A percentile compares a stretch with the other conserved stretches of the same genome.
Conservation (phyloP, 1,140 invertebrate species). For the Apis mellifera region Amel_HAv3.1 CM009941.2:5022501-5023000, state of each 20-base stretch:
- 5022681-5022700: constrained; percentile 46
- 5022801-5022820: constrained; percentile 74
- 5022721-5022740: constrained; percentile 66
- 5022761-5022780: constrained; percentile 74
- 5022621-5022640: constrained; percentile 31
- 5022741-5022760: constrained; percentile 71
- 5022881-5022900: constrained; percentile 49
- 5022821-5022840: constrained; percentile 49
- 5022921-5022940: constrained; percentile 72
- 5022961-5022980: constrained; percentile 84
- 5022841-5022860: background rate
- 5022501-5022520: constrained; percentile 37
- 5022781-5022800: constrained; percentile 82
- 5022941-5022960: constrained; percentile 39
- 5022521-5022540: constrained; percentile 31
- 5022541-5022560: constrained; percentile 24
- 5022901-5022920: constrained; percentile 75
- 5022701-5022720: constrained; percentile 57
- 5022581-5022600: constrained; percentile 54
- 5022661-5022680: constrained; percentile 47
- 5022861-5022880: background rate
- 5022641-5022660: constrained; percentile 27
- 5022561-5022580: constrained; percentile 41
- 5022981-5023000: constrained; percentile 88
- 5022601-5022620: constrained; percentile 54